Conservation (phyloP, 2,888 invertebrate species). For the Epinotia bilunana region DNA sequence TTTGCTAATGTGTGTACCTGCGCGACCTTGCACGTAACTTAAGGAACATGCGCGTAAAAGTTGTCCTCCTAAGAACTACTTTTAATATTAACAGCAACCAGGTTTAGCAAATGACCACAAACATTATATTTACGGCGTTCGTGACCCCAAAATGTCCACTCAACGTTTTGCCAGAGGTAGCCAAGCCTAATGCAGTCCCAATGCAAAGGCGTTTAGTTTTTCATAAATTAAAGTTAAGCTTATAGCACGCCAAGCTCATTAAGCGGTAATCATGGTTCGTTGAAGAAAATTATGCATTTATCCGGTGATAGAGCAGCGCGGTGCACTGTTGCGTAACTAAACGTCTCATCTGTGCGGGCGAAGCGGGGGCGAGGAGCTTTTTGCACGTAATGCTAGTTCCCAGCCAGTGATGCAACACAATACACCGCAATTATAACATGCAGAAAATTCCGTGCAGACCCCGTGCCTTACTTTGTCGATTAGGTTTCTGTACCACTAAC, state of each 20-base stretch:
- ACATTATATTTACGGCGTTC: slow-evolving; percentile 1
- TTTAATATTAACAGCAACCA: not conserved
- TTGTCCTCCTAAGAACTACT: slow-evolving; percentile 30
- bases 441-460: slow-evolving; percentile 22
- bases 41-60: slow-evolving; percentile 28
- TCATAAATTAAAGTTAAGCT: not conserved
- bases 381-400: slow-evolving; percentile 38
- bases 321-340: slow-evolving; percentile 21
- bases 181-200: not conserved
- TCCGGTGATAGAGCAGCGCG: slow-evolving; percentile 18
- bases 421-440: slow-evolving; percentile 31
- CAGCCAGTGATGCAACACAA: slow-evolving; percentile 38
- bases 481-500: not conserved
- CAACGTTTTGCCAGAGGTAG: not conserved
- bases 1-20: slow-evolving; percentile 14
- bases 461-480: slow-evolving; percentile 25
- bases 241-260: slow-evolving; percentile 12
- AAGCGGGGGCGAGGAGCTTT: slow-evolving; percentile 30
- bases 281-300: slow-evolving; percentile 22
- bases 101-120: not conserved
- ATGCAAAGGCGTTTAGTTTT: not conserved
- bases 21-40: slow-evolving; percentile 30
- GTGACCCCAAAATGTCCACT: slow-evolving; percentile 5
- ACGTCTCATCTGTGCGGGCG: slow-evolving; percentile 15
- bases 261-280: slow-evolving; percentile 8